Percentiles rank a stretch among this genome's conserved stretches.
phyloP scores from a whole-genome alignment of 2,113 vertebrate genomes.

The Thamnophis sirtalis region DNA sequence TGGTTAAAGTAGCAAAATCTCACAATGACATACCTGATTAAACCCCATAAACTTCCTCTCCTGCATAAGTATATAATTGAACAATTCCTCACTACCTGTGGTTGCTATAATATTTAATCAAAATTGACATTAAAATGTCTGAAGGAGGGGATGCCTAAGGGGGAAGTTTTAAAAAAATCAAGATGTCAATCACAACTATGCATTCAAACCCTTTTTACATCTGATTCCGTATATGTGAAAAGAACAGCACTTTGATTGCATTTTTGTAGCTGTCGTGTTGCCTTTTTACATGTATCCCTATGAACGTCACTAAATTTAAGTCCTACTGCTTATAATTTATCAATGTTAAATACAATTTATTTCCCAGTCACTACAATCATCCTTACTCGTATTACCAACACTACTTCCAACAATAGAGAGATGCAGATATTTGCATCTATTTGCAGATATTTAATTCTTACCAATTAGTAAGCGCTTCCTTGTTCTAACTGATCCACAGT shows the following conservation, averaged over 20 bases:
- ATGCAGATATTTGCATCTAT: neutral
- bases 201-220: neutral
- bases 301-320: neutral
- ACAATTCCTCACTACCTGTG: neutral
- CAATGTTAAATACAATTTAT: neutral
- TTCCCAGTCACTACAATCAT: neutral
- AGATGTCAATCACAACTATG: neutral
- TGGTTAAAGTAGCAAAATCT: neutral
- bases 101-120: neutral
- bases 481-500: conserved; percentile 92
- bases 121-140: neutral
- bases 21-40: neutral
- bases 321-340: neutral
- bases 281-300: neutral
- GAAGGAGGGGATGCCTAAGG: neutral
- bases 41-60: neutral
- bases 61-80: neutral
- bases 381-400: neutral
- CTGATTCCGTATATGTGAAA: neutral
- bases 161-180: neutral
- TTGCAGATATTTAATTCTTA: too few species aligned
- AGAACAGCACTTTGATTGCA: neutral
- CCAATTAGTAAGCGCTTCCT: conserved; percentile 88
- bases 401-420: neutral
- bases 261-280: neutral